Evolutionary conservation across 2,797 vertebrate species (phyloP).

Genomic region (Macropodus opercularis): DNA sequence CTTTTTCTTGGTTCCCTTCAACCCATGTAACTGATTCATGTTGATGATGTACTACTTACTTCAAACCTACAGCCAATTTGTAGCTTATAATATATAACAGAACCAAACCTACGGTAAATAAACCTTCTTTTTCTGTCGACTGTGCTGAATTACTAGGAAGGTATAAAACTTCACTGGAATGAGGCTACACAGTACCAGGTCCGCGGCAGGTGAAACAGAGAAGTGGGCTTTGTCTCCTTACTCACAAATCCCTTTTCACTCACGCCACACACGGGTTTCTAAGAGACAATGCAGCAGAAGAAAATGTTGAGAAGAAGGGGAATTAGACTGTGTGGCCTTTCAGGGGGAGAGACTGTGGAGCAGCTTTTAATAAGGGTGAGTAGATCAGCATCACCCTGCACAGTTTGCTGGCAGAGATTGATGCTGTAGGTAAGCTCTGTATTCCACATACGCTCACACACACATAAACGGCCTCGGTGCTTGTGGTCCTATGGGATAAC

Average conservation of each 20-base stretch:
- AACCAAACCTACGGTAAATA: too few species aligned
- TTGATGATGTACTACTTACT: too few species aligned
- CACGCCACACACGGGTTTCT: slow-evolving; percentile 14
- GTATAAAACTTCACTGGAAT: slow-evolving; percentile 1
- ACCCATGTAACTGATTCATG: too few species aligned
- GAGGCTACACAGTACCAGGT: not conserved
- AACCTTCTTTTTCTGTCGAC: too few species aligned
- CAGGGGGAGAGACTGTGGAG: slow-evolving; percentile 32
- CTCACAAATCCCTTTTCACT: slow-evolving; percentile 12
- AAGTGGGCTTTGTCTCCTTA: slow-evolving; percentile 1
- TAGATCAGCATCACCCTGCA: slow-evolving; percentile 40
- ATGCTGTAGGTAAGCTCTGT: slow-evolving; percentile 54
- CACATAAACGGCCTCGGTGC: slow-evolving; percentile 3
- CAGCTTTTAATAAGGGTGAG: slow-evolving; percentile 43
- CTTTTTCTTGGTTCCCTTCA: too few species aligned
- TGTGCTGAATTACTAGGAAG: too few species aligned
- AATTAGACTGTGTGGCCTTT: slow-evolving; percentile 40
- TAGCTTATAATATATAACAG: too few species aligned
- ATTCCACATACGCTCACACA: slow-evolving; percentile 19
- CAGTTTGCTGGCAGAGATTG: slow-evolving; percentile 51
- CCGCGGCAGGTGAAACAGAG: not conserved
- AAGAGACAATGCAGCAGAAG: slow-evolving; percentile 14
- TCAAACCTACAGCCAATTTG: too few species aligned
- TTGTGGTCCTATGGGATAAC: slow-evolving; percentile 36
- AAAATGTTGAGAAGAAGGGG: slow-evolving; percentile 36